These are phyloP conservation scores for Coremacera marginata DNA, from an alignment of 2,888 invertebrate species.

Conservation along the genomic window DNA sequence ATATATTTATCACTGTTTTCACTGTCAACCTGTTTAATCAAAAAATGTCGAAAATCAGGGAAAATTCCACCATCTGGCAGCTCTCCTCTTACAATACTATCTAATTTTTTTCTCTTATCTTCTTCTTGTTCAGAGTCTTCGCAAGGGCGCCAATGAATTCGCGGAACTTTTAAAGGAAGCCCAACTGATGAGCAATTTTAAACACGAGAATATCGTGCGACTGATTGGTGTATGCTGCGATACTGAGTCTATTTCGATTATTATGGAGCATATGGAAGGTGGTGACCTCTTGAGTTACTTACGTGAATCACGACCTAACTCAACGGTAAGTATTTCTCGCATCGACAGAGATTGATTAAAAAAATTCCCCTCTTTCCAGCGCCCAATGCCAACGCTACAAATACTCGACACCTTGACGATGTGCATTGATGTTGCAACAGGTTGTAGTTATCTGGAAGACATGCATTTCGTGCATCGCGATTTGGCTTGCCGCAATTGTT, in stretches of 20 bases:
- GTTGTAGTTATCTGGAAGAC: slow-evolving; percentile 95
- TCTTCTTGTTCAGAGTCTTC: slow-evolving; percentile 76
- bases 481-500: slow-evolving; percentile 94
- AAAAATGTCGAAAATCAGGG: too few relatives aligned
- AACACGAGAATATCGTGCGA: slow-evolving; percentile 94
- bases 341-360: neutral
- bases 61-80: too few relatives aligned
- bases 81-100: too few relatives aligned
- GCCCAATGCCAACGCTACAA: slow-evolving; percentile 76
- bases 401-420: slow-evolving; percentile 89
- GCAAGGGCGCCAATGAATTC: slow-evolving; percentile 90
- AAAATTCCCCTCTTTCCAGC: slow-evolving; percentile 65
- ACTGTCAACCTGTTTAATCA: too few relatives aligned
- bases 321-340: slow-evolving; percentile 71
- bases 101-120: neutral
- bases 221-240: slow-evolving; percentile 95
- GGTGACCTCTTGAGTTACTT: slow-evolving; percentile 95
- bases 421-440: slow-evolving; percentile 95
- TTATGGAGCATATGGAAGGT: slow-evolving; percentile 98
- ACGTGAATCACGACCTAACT: slow-evolving; percentile 79
- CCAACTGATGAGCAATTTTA: slow-evolving; percentile 96
- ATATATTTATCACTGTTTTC: too few relatives aligned
- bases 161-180: slow-evolving; percentile 97
- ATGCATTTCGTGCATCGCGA: slow-evolving; percentile 98
- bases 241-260: slow-evolving; percentile 91